Evolutionary conservation across 1,140 invertebrate genomes (phyloP), one percentile per base, ranked within the genome.

Genomic region (Pseudoatta argentina): DNA sequence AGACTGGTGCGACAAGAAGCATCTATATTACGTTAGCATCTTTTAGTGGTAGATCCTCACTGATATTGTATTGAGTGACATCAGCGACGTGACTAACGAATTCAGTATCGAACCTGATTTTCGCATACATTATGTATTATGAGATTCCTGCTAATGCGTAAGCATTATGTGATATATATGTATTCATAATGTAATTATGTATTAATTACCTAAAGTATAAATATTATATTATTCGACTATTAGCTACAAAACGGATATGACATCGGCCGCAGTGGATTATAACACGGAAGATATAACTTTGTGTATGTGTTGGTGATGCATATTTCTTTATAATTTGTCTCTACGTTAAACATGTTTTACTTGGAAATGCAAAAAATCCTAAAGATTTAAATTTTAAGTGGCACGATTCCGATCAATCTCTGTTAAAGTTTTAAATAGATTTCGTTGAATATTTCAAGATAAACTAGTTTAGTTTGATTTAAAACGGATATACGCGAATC

Each of bases 181-280:
- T 24, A 16, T 73, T 30, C n/a, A 3, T 12, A 44, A 3, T 44
- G 8, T 10, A 44, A 39, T 18, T 64, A 18, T 64, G 12, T 24
- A 61, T 27, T 21, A 24, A 51, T 16, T 51, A 51, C 1, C 16
- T 10, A 44, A 44, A 8, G 39, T 44, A 8, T 44, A 44, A 39
- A 39, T 39, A 39, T 39, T 39, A 34, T 34, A 34, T 34, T 34
- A 8, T 39, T n/a, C n/a, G 53, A 83, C 79, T 73, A 83, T 82
- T 73, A 51, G 44, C 53, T 69, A 55, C 79, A 83, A 69, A 83
- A 73, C 79, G 79, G 79, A 83, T 83, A 63, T 57, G 69, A 48
- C 3, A 55, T 48, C 39, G 53, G 79, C 79, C 67, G 79, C 79
- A 61, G 34, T 69, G 55, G 39, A 73, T 83, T 73, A 73, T 73